phyloP scores from a whole-genome alignment of 2,797 vertebrate species.

The Apodemus agrarius region DNA sequence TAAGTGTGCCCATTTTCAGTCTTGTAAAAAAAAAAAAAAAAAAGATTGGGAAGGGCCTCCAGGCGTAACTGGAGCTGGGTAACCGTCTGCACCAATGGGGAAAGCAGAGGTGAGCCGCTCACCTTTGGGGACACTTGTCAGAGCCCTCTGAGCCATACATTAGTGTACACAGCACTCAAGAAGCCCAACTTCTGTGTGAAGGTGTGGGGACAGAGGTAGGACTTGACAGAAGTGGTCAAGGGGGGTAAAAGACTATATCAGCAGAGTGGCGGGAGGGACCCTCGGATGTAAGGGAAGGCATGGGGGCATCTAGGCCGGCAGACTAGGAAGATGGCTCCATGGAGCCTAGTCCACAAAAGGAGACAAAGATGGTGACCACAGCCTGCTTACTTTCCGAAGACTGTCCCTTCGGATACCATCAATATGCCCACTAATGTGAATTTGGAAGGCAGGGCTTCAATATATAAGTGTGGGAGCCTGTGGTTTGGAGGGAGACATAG shows the following conservation, averaged over 20 bases:
- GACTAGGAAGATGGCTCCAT: background rate
- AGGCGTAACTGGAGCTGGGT: accelerated
- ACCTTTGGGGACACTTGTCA: accelerated
- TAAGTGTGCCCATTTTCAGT: accelerated
- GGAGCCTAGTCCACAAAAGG: background rate
- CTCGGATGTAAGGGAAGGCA: accelerated
- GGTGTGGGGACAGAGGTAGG: accelerated
- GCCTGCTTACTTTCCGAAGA: background rate
- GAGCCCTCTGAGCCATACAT: accelerated
- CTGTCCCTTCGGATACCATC: background rate
- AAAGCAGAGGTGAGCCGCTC: accelerated
- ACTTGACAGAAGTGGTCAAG: background rate
- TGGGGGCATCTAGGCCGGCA: no score
- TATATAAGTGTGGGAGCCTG: background rate
- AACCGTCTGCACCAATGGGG: accelerated
- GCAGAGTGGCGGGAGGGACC: background rate
- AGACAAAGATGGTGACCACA: background rate
- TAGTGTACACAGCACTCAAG: accelerated
- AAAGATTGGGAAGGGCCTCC: background rate
- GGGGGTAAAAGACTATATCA: accelerated
- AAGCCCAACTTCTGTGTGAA: background rate
- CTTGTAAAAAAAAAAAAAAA: background rate
- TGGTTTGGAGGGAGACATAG: background rate
- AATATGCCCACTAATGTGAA: background rate
- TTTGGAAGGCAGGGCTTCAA: background rate